phyloP scores from a whole-genome alignment of 2,797 vertebrate species.

The Pangasius macronema region DNA sequence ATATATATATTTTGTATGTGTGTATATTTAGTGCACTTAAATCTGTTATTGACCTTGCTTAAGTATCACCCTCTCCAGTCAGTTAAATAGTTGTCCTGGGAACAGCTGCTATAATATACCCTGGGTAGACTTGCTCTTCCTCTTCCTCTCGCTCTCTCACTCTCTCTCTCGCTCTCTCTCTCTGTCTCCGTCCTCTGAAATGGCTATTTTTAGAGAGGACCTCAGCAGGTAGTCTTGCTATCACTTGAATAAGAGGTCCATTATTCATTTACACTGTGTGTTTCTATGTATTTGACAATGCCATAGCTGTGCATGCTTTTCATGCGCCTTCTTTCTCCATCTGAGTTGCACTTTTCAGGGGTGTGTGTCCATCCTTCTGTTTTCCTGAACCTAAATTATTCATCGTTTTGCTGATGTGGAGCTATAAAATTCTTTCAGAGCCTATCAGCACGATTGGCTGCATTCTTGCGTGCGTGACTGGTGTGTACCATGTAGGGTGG shows the following conservation, averaged over 20 bases:
- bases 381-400: conserved; percentile 72
- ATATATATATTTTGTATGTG: no score
- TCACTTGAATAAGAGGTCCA: conserved; percentile 44
- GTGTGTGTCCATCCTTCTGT: conserved; percentile 60
- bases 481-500: neutral
- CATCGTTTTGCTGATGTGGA: conserved; percentile 63
- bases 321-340: conserved; percentile 31
- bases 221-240: conserved; percentile 44
- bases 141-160: neutral
- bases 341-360: conserved; percentile 45
- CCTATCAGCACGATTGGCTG: conserved; percentile 58
- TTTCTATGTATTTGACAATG: conserved; percentile 4
- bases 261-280: conserved; percentile 52
- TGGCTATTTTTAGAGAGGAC: conserved; percentile 49
- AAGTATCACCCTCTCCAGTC: neutral
- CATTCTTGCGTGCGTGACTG: neutral
- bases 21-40: neutral
- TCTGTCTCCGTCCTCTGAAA: conserved; percentile 27
- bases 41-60: neutral
- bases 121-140: conserved; percentile 18
- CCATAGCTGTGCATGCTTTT: neutral
- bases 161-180: conserved; percentile 19
- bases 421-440: conserved; percentile 48
- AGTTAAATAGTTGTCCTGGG: conserved; percentile 20
- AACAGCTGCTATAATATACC: conserved; percentile 23